phyloP scores from a whole-genome alignment of 2,888 invertebrate species.

The Halocaridina rubra region DNA sequence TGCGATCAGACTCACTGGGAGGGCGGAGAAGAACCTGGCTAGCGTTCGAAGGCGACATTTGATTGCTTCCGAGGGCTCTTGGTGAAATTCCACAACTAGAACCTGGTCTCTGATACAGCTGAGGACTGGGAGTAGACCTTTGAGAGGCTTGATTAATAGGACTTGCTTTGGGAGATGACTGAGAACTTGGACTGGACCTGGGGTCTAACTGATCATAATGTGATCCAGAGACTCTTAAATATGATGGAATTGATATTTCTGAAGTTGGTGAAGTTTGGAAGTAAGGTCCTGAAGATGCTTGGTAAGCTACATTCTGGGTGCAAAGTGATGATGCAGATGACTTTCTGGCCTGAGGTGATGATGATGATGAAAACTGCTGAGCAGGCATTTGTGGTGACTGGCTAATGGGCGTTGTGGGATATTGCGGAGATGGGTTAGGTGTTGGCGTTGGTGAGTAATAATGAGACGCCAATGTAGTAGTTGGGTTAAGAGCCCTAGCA shows the following conservation, averaged over 20 bases:
- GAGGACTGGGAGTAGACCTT: slow-evolving; percentile 19
- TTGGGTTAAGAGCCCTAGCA: slow-evolving; percentile 46
- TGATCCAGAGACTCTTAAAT: background rate
- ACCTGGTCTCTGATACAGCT: slow-evolving; percentile 5
- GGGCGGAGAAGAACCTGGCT: slow-evolving; percentile 43
- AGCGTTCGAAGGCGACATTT: background rate
- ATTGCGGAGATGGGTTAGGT: slow-evolving; percentile 47
- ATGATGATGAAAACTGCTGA: slow-evolving; percentile 5
- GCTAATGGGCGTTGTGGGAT: slow-evolving; percentile 30
- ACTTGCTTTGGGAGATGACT: slow-evolving; percentile 4
- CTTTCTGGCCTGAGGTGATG: background rate
- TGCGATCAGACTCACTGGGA: slow-evolving; percentile 43
- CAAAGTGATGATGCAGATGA: background rate
- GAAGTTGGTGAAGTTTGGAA: background rate
- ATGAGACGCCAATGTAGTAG: slow-evolving; percentile 34
- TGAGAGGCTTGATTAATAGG: background rate
- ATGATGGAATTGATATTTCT: background rate
- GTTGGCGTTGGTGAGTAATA: slow-evolving; percentile 50
- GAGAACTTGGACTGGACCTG: background rate
- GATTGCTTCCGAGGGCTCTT: slow-evolving; percentile 6
- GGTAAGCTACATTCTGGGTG: background rate
- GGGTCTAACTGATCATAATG: background rate
- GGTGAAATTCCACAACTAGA: slow-evolving; percentile 3
- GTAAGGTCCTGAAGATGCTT: background rate
- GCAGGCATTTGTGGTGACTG: slow-evolving; percentile 21